These are phyloP conservation scores for Apamea monoglypha DNA, from an alignment of 2,888 invertebrate genomes.

Conservation along the genomic window DNA sequence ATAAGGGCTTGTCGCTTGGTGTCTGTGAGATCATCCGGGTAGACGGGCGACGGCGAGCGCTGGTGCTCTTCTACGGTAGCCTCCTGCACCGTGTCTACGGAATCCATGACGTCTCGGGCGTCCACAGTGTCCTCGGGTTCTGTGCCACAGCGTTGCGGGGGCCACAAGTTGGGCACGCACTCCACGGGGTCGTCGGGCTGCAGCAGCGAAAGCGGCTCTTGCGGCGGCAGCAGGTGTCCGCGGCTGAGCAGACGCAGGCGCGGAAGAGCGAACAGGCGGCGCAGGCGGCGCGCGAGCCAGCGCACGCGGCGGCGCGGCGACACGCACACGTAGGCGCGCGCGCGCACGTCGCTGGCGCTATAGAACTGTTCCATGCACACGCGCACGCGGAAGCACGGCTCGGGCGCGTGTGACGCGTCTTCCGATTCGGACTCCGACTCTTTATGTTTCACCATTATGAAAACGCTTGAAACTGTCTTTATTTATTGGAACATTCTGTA, in stretches of 20 bases:
- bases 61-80: conserved; percentile 6
- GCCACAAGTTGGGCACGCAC: conserved; percentile 66
- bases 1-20: conserved; percentile 66
- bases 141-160: neutral
- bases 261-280: conserved; percentile 71
- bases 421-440: conserved; percentile 31
- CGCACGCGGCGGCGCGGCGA: conserved; percentile 70
- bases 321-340: conserved; percentile 66
- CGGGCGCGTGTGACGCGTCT: conserved; percentile 8
- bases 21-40: conserved; percentile 51
- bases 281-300: conserved; percentile 77
- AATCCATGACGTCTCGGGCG: neutral
- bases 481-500: neutral
- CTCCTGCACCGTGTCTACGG: neutral
- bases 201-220: conserved; percentile 79
- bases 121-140: neutral
- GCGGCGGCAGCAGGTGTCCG: conserved; percentile 80
- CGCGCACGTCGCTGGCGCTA: conserved; percentile 75
- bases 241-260: conserved; percentile 66
- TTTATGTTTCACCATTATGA: conserved; percentile 48
- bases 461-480: neutral
- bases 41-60: conserved; percentile 4
- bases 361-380: conserved; percentile 76
- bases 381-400: conserved; percentile 72
- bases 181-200: conserved; percentile 75